Evolutionary conservation across 2,113 vertebrate species (phyloP).

Genomic region (Passer montanus): DNA sequence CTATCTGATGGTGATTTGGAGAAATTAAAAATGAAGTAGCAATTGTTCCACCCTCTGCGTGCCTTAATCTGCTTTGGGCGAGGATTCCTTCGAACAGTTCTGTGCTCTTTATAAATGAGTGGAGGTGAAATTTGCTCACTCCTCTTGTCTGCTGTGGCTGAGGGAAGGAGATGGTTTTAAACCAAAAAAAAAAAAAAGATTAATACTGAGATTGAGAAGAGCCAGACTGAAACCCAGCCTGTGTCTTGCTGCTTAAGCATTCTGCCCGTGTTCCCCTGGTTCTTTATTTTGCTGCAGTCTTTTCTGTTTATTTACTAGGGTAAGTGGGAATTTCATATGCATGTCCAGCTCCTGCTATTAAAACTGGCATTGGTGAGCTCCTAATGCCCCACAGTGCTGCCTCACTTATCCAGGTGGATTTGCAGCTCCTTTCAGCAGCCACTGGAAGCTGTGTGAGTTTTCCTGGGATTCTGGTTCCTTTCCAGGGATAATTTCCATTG

Average conservation of each 20-base stretch:
- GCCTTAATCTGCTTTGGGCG: background rate
- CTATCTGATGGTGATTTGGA: constrained; percentile 39
- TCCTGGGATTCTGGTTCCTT: background rate
- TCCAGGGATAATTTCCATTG: background rate
- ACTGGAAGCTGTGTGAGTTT: background rate
- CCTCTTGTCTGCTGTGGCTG: background rate
- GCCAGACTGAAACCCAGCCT: background rate
- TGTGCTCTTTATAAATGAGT: background rate
- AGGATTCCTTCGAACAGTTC: background rate
- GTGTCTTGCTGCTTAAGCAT: constrained; percentile 32
- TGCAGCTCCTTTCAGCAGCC: background rate
- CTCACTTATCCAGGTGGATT: background rate
- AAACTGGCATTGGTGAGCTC: background rate
- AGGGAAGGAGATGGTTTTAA: background rate
- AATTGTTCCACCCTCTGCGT: background rate
- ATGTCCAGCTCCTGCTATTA: background rate
- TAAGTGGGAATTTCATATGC: background rate
- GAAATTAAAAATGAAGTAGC: constrained; percentile 13
- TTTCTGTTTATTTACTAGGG: constrained; percentile 16
- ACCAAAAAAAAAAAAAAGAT: background rate
- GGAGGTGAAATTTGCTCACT: background rate
- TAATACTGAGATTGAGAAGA: background rate
- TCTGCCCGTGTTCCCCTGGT: background rate
- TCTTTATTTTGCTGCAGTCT: constrained; percentile 27
- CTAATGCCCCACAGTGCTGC: background rate